Evolutionary conservation across 2,797 vertebrate species (phyloP).

Genomic region (Neosilurus mollespiculum): DNA sequence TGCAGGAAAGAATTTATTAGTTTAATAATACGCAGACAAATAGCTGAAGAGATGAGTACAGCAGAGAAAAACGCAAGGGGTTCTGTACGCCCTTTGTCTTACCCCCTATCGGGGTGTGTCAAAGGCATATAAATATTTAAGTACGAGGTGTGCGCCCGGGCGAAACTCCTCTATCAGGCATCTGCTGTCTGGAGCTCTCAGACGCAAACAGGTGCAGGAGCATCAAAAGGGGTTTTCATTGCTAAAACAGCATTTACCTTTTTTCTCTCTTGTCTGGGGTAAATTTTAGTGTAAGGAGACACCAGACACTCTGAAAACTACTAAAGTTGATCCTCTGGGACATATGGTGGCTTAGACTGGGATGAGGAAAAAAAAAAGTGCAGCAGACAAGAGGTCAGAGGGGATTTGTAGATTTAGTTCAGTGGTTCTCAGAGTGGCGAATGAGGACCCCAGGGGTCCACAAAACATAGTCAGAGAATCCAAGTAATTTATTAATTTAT

Average conservation of each 20-base stretch:
- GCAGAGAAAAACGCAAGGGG: slow-evolving; percentile 64
- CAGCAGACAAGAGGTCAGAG: slow-evolving; percentile 45
- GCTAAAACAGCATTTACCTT: slow-evolving; percentile 88
- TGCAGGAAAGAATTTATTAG: not conserved
- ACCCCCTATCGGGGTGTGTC: slow-evolving; percentile 85
- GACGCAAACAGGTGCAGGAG: slow-evolving; percentile 92
- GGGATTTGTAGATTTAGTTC: slow-evolving; percentile 63
- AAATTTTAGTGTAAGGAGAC: slow-evolving; percentile 81
- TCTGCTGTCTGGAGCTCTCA: slow-evolving; percentile 90
- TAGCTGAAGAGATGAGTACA: slow-evolving; percentile 63
- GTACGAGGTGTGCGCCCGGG: slow-evolving; percentile 88
- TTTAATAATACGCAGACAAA: slow-evolving; percentile 56
- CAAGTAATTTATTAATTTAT: not conserved
- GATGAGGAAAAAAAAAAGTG: slow-evolving; percentile 43
- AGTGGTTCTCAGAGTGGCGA: not conserved
- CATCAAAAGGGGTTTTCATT: slow-evolving; percentile 96
- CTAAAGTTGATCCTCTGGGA: slow-evolving; percentile 77
- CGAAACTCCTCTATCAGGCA: slow-evolving; percentile 82
- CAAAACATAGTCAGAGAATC: not conserved
- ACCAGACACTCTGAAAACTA: slow-evolving; percentile 73
- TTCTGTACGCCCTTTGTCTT: slow-evolving; percentile 85
- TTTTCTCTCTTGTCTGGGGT: slow-evolving; percentile 73
- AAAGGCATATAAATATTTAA: slow-evolving; percentile 99
- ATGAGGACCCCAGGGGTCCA: not conserved
- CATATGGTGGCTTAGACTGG: slow-evolving; percentile 72